These are phyloP conservation scores for Apaloderma vittatum DNA, from an alignment of 2,113 vertebrate species.

Conservation along the genomic window DNA sequence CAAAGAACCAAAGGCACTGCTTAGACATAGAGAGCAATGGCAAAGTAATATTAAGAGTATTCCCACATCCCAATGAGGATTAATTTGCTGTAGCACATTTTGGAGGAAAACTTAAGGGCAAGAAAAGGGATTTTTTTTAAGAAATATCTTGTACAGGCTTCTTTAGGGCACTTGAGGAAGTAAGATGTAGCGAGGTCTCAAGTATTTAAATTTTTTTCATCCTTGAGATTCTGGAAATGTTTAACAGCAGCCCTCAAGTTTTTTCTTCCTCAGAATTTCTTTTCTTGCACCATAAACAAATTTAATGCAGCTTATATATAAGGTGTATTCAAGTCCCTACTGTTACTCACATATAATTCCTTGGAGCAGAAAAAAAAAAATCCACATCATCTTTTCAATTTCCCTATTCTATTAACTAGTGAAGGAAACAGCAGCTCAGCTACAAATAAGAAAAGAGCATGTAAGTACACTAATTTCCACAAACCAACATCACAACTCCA, in stretches of 20 bases:
- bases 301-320: neutral
- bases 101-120: neutral
- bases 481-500: neutral
- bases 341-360: neutral
- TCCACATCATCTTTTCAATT: neutral
- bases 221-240: neutral
- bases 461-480: neutral
- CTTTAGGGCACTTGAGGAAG: neutral
- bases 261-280: neutral
- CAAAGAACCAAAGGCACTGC: neutral
- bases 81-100: neutral
- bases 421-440: neutral
- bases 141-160: neutral
- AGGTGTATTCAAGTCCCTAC: neutral
- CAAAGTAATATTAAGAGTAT: neutral
- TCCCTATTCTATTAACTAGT: neutral
- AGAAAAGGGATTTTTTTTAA: neutral
- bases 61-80: accelerated
- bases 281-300: neutral
- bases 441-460: neutral
- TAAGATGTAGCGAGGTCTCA: neutral
- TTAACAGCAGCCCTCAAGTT: neutral
- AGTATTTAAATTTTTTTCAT: neutral
- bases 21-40: neutral
- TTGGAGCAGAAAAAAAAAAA: neutral